Conservation (phyloP, 2,888 invertebrate genomes). For the Alcis repandata region DNA sequence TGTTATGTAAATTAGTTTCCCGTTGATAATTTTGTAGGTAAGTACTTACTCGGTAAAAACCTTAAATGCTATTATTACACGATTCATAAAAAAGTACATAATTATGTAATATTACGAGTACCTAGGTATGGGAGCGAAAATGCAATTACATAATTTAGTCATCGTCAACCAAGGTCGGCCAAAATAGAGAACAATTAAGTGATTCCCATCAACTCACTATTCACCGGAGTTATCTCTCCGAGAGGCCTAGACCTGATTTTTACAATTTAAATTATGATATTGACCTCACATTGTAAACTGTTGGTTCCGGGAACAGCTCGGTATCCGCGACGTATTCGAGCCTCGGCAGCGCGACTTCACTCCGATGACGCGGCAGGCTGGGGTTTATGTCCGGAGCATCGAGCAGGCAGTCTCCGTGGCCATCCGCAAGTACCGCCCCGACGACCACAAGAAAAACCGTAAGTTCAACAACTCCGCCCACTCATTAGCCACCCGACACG, state of each 20-base stretch:
- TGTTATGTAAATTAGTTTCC: conserved; percentile 21
- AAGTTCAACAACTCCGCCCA: conserved; percentile 57
- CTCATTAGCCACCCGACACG: conserved; percentile 5
- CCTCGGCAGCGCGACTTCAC: conserved; percentile 92
- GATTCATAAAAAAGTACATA: not conserved
- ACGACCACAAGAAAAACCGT: conserved; percentile 84
- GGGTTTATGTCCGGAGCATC: conserved; percentile 93
- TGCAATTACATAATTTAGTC: conserved; percentile 29
- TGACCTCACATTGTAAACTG: conserved; percentile 11
- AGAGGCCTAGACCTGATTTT: conserved; percentile 34
- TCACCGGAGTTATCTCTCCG: conserved; percentile 23
- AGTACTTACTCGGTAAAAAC: not conserved
- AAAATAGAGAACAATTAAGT: conserved; percentile 41
- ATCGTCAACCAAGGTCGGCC: conserved; percentile 35
- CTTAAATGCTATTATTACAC: not conserved
- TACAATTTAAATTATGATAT: conserved; percentile 1
- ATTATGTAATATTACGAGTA: conserved; percentile 24
- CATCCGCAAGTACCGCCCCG: conserved; percentile 91
- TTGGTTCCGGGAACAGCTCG: conserved; percentile 85
- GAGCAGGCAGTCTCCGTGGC: conserved; percentile 94
- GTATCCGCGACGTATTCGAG: conserved; percentile 92
- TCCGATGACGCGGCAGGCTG: conserved; percentile 92
- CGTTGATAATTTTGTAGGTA: not conserved
- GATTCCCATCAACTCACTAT: conserved; percentile 38
- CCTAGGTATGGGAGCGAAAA: conserved; percentile 34